These are phyloP conservation scores for Drosophila phalerata DNA, from an alignment of 2,888 invertebrate genomes.

Conservation along the genomic window DNA sequence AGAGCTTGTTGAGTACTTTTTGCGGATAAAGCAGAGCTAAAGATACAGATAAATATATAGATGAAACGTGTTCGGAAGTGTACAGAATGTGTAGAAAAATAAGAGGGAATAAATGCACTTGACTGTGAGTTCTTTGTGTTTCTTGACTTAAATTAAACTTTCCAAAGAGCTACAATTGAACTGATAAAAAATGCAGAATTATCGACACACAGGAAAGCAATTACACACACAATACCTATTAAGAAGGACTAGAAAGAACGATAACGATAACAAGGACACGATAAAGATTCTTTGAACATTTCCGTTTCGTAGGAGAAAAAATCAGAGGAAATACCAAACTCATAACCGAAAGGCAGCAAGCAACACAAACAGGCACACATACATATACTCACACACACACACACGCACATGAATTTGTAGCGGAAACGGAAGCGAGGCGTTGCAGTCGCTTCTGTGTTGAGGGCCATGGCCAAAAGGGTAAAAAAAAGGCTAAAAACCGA, in stretches of 20 bases:
- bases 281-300: conserved; percentile 37
- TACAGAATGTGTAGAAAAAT: neutral
- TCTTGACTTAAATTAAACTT: neutral
- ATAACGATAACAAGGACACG: neutral
- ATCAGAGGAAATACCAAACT: conserved; percentile 40
- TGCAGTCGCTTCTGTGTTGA: conserved; percentile 10
- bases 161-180: conserved; percentile 7
- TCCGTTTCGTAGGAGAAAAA: conserved; percentile 33
- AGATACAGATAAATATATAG: conserved; percentile 3
- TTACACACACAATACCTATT: conserved; percentile 7
- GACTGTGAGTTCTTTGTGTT: neutral
- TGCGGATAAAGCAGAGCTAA: conserved; percentile 11
- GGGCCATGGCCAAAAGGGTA: conserved; percentile 37
- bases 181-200: conserved; percentile 11
- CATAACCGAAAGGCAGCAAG: conserved; percentile 15
- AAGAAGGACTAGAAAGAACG: conserved; percentile 7
- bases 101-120: neutral
- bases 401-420: conserved; percentile 8
- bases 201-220: conserved; percentile 17
- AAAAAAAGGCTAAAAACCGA: conserved; percentile 52
- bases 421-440: conserved; percentile 47
- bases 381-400: neutral
- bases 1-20: conserved; percentile 37
- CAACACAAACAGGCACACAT: neutral
- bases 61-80: neutral